Base-by-base conservation (phyloP, 1,140 invertebrate species). In the Hetaerina americana region DNA sequence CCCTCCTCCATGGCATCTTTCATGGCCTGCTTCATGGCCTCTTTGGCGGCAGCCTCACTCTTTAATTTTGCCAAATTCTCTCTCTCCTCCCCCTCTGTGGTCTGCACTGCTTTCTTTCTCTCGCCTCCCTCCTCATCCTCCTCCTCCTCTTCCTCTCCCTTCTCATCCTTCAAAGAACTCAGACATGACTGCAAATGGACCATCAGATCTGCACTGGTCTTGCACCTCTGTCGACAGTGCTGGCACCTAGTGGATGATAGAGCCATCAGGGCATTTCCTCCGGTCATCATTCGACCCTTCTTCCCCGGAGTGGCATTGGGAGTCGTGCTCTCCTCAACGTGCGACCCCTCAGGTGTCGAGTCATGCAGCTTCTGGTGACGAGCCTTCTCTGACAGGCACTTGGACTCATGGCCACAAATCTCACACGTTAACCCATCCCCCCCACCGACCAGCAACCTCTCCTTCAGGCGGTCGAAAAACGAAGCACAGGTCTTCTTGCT, bases 381-480 rank as follows among this genome's bases (percentile, higher is more conserved):
- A 15, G 89, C 86, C 73, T 89, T 85, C 80, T 94, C 92, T 12
- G 90, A 92, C n/a, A 92, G 82, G 81, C 90, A 93, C 79, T 93
- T 94, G 72, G 91, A 91, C 79, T 90, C 85, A 78, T 92, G 89
- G 1, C 89, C 88, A 77, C 91, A 93, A 71, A 85, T 84, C 75
- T 87, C 86, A 77, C 91, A 93, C 10, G 84, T 84, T n/a, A 90
- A 80, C 75, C 86, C 22, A 26, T 84, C 81, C 77, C 83, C 76
- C 72, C 82, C 78, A 78, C 83, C 76, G 73, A 87, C 80, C 80
- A 84, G 82, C 29, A 92, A 78, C 80, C 88, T 88, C 78, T 91
- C 89, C 80, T 92, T 92, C 18, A 93, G 81, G 78, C 88, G 89
- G 76, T 94, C 91, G 77, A 93, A 92, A 78, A 93, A 93, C 12